phyloP scores from a whole-genome alignment of 2,888 invertebrate genomes.

The Chamaedrilus cognettii region DNA sequence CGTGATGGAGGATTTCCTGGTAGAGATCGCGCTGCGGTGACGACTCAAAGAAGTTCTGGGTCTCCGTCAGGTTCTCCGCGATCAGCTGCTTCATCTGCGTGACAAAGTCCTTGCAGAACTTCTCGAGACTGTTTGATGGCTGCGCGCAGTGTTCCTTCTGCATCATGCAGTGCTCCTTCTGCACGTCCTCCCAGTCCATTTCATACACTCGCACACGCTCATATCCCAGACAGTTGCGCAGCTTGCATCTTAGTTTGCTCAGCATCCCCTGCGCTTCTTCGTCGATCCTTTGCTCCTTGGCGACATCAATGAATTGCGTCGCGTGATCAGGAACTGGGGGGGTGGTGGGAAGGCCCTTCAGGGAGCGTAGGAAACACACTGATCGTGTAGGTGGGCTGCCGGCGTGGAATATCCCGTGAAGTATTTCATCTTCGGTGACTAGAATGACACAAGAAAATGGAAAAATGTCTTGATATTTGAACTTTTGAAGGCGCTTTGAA shows the following conservation, averaged over 20 bases:
- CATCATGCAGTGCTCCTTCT: slow-evolving; percentile 28
- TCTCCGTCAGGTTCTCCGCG: neutral
- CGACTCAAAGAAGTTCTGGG: neutral
- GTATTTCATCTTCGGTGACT: slow-evolving; percentile 34
- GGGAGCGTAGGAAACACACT: slow-evolving; percentile 22
- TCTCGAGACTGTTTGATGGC: too few relatives aligned
- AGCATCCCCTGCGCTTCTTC: slow-evolving; percentile 15
- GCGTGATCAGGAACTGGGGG: neutral
- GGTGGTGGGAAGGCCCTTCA: slow-evolving; percentile 14
- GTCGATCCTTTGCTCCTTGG: slow-evolving; percentile 15
- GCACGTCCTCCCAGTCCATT: slow-evolving; percentile 23
- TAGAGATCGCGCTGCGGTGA: slow-evolving; percentile 9
- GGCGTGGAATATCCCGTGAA: slow-evolving; percentile 21
- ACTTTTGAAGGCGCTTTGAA: too few relatives aligned
- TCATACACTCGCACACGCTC: slow-evolving; percentile 19
- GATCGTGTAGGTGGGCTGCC: slow-evolving; percentile 1
- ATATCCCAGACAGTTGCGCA: slow-evolving; percentile 7
- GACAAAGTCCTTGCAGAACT: slow-evolving; percentile 32
- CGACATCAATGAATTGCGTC: slow-evolving; percentile 23
- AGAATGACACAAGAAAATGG: too few relatives aligned
- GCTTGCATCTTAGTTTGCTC: slow-evolving; percentile 7
- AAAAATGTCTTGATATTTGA: too few relatives aligned
- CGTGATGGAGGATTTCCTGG: slow-evolving; percentile 33
- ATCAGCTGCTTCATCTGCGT: slow-evolving; percentile 25
- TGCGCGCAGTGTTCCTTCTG: slow-evolving; percentile 29